Percentiles rank a stretch among this genome's conserved stretches.
Conservation (phyloP, 2,797 vertebrate species). For the Rhincodon typus region DNA sequence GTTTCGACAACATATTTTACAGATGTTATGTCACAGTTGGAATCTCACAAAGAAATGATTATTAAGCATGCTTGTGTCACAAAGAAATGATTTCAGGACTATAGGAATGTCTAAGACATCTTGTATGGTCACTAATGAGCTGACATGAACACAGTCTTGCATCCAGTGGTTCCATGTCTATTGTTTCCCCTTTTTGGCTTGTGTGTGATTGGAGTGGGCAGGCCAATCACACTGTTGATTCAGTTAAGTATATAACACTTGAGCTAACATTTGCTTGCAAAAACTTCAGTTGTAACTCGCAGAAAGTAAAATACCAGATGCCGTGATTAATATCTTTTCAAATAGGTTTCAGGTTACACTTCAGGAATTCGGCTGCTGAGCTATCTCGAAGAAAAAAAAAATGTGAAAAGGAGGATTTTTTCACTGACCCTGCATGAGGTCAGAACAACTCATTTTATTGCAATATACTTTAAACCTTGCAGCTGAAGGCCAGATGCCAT, state of each 20-base stretch:
- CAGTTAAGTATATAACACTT: conserved; percentile 36
- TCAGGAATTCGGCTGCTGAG: conserved; percentile 24
- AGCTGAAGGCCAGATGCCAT: conserved; percentile 42
- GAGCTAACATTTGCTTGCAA: conserved; percentile 20
- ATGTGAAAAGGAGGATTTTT: conserved; percentile 31
- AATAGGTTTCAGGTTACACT: conserved; percentile 24
- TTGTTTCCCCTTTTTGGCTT: conserved; percentile 23
- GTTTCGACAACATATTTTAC: neutral
- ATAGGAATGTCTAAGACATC: neutral
- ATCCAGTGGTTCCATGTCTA: neutral
- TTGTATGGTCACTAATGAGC: conserved; percentile 21
- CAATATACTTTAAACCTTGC: conserved; percentile 41
- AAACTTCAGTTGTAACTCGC: conserved; percentile 28
- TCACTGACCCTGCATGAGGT: conserved; percentile 40
- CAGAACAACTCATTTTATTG: conserved; percentile 46
- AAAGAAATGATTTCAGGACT: conserved; percentile 3
- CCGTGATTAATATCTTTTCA: conserved; percentile 36
- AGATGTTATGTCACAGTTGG: conserved; percentile 13
- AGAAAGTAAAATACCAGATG: conserved; percentile 31
- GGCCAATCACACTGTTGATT: conserved; percentile 30
- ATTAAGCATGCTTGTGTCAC: conserved; percentile 13
- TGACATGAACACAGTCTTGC: conserved; percentile 39
- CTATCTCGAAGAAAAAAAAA: conserved; percentile 19
- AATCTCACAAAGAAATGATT: conserved; percentile 23
- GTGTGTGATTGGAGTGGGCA: conserved; percentile 2